Conservation (phyloP, 2,113 vertebrate species). For the Mustela lutreola region DNA sequence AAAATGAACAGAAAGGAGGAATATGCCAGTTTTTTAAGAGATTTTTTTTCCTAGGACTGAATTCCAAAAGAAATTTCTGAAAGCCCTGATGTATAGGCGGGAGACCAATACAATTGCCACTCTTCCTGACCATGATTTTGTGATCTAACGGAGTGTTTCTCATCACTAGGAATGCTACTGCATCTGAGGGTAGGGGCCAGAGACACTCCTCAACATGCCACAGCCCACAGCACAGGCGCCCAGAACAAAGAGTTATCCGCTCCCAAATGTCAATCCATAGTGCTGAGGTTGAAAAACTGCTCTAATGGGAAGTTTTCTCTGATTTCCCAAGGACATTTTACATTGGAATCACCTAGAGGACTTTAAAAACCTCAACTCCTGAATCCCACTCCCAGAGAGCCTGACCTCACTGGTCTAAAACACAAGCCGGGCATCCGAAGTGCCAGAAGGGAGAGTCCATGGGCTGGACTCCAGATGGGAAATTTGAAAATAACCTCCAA, state of each 20-base stretch:
- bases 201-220: neutral
- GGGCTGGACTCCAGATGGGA: neutral
- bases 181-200: neutral
- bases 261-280: neutral
- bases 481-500: neutral
- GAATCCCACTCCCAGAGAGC: neutral
- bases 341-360: neutral
- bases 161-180: neutral
- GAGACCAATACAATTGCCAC: neutral
- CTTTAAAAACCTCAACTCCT: neutral
- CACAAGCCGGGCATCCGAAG: rapidly evolving
- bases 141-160: neutral
- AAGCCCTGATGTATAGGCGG: neutral
- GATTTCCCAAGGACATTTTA: neutral
- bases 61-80: conserved; percentile 21
- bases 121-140: neutral
- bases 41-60: neutral
- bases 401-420: neutral
- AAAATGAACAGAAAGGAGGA: neutral
- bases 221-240: neutral
- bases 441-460: neutral
- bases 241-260: neutral
- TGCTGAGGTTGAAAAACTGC: neutral
- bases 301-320: neutral
- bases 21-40: neutral